Conservation (phyloP, 1,140 invertebrate species). For the Zaprionus lachaisei region DNA sequence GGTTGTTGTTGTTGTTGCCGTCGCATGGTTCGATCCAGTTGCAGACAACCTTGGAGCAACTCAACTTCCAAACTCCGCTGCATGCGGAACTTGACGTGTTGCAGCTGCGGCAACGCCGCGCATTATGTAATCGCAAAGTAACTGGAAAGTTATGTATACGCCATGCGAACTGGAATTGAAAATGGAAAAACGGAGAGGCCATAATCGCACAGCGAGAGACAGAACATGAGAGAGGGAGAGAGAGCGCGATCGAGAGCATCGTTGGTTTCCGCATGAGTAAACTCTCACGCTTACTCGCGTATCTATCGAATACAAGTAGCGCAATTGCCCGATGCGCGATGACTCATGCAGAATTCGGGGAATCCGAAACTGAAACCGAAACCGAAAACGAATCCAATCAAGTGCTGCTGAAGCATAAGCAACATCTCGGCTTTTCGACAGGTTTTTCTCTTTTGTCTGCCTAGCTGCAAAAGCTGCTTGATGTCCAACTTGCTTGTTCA, state of each 20-base stretch:
- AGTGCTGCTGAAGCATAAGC: conserved; percentile 53
- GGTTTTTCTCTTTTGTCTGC: conserved; percentile 50
- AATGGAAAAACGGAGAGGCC: conserved; percentile 57
- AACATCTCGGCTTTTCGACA: conserved; percentile 46
- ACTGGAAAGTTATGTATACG: conserved; percentile 55
- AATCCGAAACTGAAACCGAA: conserved; percentile 71
- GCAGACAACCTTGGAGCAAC: conserved; percentile 60
- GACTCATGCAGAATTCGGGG: conserved; percentile 70
- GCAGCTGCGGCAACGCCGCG: conserved; percentile 34
- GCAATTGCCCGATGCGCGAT: conserved; percentile 53
- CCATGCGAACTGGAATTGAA: conserved; percentile 1
- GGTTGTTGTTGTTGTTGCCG: conserved; percentile 19
- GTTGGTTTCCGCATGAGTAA: conserved; percentile 57
- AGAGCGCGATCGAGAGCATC: conserved; percentile 14
- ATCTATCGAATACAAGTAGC: conserved; percentile 33
- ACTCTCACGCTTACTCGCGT: conserved; percentile 25
- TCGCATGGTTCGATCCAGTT: conserved; percentile 32
- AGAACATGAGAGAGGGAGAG: background rate
- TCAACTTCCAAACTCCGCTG: conserved; percentile 32
- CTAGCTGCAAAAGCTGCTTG: conserved; percentile 2
- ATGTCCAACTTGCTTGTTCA: background rate
- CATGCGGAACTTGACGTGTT: conserved; percentile 64
- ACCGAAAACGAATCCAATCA: conserved; percentile 61
- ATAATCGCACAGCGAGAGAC: conserved; percentile 4
- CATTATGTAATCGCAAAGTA: conserved; percentile 61